phyloP scores from a whole-genome alignment of 2,888 invertebrate genomes.

The Eledona agricola region DNA sequence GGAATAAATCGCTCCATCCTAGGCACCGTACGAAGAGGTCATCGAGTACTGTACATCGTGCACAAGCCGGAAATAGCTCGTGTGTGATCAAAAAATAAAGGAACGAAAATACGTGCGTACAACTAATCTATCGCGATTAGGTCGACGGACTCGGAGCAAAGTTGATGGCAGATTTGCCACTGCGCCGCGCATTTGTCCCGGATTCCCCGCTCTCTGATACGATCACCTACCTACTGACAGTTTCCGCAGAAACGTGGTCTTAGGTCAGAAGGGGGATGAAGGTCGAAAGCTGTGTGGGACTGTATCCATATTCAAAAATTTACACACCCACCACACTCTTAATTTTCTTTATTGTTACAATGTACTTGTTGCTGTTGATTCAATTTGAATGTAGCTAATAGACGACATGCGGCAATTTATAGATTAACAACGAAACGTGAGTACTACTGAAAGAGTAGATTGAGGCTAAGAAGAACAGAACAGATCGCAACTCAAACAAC shows the following conservation, averaged over 20 bases:
- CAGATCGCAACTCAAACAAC: constrained; percentile 1
- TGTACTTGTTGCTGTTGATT: too few species aligned
- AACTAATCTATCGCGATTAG: constrained; percentile 44
- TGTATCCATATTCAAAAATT: too few species aligned
- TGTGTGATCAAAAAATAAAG: constrained; percentile 31
- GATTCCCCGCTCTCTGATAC: constrained; percentile 32
- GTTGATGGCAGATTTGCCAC: constrained; percentile 23
- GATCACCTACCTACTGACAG: constrained; percentile 15
- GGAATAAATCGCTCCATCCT: too few species aligned
- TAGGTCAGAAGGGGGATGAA: constrained; percentile 20
- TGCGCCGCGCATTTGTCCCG: constrained; percentile 40
- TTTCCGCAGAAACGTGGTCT: constrained; percentile 16
- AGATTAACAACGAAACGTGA: constrained; percentile 2
- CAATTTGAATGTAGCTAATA: constrained; percentile 3
- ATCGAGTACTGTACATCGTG: too few species aligned
- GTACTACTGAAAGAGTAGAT: not conserved
- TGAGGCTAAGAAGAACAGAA: constrained; percentile 2
- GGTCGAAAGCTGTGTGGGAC: constrained; percentile 3
- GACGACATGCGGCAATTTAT: constrained; percentile 8
- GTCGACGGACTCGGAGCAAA: constrained; percentile 47
- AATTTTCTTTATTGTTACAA: too few species aligned
- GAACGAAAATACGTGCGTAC: constrained; percentile 39
- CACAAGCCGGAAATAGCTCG: constrained; percentile 41
- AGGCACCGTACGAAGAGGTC: too few species aligned
- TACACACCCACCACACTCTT: too few species aligned